Evolutionary conservation across 2,797 vertebrate genomes (phyloP).

Genomic region (Pterois miles): DNA sequence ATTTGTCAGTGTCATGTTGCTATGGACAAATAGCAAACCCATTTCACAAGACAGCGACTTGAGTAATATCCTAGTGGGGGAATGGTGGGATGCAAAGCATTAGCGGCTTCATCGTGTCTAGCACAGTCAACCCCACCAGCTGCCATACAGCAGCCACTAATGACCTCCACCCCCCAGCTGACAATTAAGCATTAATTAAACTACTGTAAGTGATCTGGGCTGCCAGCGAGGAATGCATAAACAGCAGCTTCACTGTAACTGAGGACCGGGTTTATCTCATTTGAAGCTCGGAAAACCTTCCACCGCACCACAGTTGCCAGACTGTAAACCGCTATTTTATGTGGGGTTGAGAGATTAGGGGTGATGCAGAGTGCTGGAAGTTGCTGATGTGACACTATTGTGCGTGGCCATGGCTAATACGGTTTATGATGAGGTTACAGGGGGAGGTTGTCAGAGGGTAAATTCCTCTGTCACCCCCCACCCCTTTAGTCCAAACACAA

Average conservation of each 20-base stretch:
- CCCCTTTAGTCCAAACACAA: conserved; percentile 35
- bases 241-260: conserved; percentile 43
- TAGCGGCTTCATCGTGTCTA: conserved; percentile 31
- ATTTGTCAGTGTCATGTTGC: conserved; percentile 13
- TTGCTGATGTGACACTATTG: conserved; percentile 67
- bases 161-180: conserved; percentile 38
- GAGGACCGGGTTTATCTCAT: conserved; percentile 43
- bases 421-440: conserved; percentile 69
- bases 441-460: conserved; percentile 64
- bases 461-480: conserved; percentile 60
- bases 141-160: conserved; percentile 57
- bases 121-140: conserved; percentile 34
- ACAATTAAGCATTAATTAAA: conserved; percentile 74
- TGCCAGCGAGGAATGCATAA: conserved; percentile 61
- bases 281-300: conserved; percentile 51
- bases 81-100: conserved; percentile 36
- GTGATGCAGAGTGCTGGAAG: conserved; percentile 57
- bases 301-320: conserved; percentile 54
- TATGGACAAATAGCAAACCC: conserved; percentile 11
- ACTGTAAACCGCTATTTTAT: conserved; percentile 68
- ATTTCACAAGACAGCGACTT: conserved; percentile 21
- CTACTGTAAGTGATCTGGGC: conserved; percentile 56
- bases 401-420: conserved; percentile 44
- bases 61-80: conserved; percentile 25
- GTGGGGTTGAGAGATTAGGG: conserved; percentile 56